phyloP scores from a whole-genome alignment of 1,140 invertebrate species.

The Chrysopa pallens region DNA sequence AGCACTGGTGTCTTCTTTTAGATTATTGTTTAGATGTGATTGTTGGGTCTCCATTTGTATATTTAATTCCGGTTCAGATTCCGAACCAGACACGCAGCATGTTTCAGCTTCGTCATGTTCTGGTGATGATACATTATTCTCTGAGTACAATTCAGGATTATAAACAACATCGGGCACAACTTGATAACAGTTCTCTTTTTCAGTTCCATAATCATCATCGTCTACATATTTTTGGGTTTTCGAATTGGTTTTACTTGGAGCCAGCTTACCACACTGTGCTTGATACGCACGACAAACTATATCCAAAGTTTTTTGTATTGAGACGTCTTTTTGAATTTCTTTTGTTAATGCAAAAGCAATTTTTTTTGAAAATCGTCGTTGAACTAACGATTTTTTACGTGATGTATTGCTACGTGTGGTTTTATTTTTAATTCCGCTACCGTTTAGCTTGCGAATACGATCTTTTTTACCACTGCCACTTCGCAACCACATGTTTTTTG shows the following conservation, averaged over 20 bases:
- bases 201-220: background rate
- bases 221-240: background rate
- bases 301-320: background rate
- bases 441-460: background rate
- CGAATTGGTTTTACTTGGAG: background rate
- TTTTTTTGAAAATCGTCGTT: background rate
- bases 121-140: background rate
- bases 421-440: background rate
- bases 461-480: conserved; percentile 14
- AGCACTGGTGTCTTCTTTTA: too few species aligned
- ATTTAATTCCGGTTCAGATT: background rate
- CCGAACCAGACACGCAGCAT: background rate
- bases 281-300: background rate
- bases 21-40: too few species aligned
- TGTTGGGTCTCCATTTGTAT: background rate
- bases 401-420: background rate
- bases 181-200: conserved; percentile 1
- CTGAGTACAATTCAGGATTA: background rate
- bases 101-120: background rate
- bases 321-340: background rate
- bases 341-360: background rate
- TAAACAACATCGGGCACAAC: background rate
- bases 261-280: too few species aligned
- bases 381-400: background rate
- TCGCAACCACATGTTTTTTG: conserved; percentile 16